Evolutionary conservation across 1,140 invertebrate species (phyloP).

Genomic region (Penaeus vannamei): DNA sequence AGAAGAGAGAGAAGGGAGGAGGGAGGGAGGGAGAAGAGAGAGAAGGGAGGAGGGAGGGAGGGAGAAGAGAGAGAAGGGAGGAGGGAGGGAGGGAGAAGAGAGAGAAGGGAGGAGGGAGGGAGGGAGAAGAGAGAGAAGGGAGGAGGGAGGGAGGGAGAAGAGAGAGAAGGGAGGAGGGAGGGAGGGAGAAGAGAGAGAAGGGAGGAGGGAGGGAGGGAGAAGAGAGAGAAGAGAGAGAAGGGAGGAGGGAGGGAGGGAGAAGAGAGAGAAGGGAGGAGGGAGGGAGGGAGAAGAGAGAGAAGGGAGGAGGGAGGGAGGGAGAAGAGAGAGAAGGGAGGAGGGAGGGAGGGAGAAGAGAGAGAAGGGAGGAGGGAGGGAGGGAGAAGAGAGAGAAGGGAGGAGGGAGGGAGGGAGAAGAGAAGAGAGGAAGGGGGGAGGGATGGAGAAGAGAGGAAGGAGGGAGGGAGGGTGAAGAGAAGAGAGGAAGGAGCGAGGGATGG

Average conservation of each 20-base stretch:
- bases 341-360: not conserved
- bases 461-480: constrained; percentile 37
- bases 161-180: not conserved
- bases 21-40: not conserved
- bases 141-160: not conserved
- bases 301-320: not conserved
- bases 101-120: not conserved
- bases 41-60: not conserved
- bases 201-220: not conserved
- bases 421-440: not conserved
- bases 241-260: not conserved
- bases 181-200: not conserved
- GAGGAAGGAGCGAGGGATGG: not conserved
- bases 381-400: not conserved
- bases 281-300: not conserved
- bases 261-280: not conserved
- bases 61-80: not conserved
- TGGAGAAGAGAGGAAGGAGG: not conserved
- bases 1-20: not conserved
- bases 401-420: not conserved
- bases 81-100: not conserved
- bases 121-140: not conserved
- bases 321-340: not conserved
- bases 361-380: not conserved
- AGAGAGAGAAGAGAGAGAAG: not conserved